Base-by-base conservation (phyloP, 2,888 invertebrate genomes). In the Cinara cedri region DNA sequence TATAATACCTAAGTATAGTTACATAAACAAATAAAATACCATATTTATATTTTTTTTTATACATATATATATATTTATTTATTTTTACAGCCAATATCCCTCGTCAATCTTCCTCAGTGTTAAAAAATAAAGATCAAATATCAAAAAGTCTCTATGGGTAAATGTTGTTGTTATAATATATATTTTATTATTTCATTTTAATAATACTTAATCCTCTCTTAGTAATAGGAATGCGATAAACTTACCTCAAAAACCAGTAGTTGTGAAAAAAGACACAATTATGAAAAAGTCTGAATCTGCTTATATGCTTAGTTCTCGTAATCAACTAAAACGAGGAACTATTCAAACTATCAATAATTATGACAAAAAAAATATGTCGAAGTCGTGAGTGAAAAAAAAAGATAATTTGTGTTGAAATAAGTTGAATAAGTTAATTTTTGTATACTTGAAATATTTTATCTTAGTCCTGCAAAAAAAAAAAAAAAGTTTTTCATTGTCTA, bases 281-380 rank as follows among this genome's bases (percentile, higher is more conserved):
- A 78, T 70, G 57, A 70, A 78, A 14, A 81, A 81, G 57, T 72
- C 81, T 21, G 72, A 81, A 42, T 81, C 65, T 1, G 46, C 74
- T 0, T 21, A 68, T 14, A 60, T 57, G 4, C n/a, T 78, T 6
- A n/a, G 49, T n/a, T 51, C 78, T 49, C 42, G 60, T 57, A 76
- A 76, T 51, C 66, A 46, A 57, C 46, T 76, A 19, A 68, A 76
- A 68, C 55, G 26, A 65, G 44, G 24, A 54, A 2, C 26, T 72
- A 42, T 54, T 63, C 54, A 51, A 4, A 54, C 42, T 42, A 14
- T 68, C 13, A 68, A 68, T 46, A 26, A 26, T 57, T 16, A 13
- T 76, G 26, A 49, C n/a, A 57, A 63, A 54, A 70, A 70, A 60
- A 34, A 44, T 11, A n/a, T 60, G 16, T 78, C 78, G 21, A 78